These are phyloP conservation scores for Serripes groenlandicus DNA, from an alignment of 2,888 invertebrate genomes.

Conservation along the genomic window DNA sequence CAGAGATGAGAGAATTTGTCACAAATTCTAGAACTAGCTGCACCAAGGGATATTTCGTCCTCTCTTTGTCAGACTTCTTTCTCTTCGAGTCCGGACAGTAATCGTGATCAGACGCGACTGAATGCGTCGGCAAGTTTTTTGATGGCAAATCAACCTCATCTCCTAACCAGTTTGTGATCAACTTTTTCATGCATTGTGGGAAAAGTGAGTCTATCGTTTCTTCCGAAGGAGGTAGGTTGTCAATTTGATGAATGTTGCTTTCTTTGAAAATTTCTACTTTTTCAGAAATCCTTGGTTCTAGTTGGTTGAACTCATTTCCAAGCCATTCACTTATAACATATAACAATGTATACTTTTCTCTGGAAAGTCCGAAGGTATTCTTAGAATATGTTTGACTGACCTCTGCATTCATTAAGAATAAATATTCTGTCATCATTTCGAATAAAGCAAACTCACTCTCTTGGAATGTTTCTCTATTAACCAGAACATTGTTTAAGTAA, in stretches of 20 bases:
- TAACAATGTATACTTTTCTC: conserved; percentile 60
- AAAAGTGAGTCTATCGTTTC: conserved; percentile 73
- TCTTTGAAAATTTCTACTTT: conserved; percentile 75
- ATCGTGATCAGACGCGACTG: conserved; percentile 48
- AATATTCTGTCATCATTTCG: conserved; percentile 57
- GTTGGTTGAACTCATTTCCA: conserved; percentile 72
- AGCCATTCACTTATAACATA: conserved; percentile 76
- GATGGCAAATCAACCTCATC: neutral
- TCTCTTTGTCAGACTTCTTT: neutral
- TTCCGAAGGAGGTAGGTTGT: conserved; percentile 75
- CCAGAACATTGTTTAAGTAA: conserved; percentile 43
- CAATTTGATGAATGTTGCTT: conserved; percentile 73
- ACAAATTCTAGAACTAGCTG: conserved; percentile 82
- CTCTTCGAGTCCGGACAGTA: conserved; percentile 34
- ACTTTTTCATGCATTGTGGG: conserved; percentile 75
- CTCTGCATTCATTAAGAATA: conserved; percentile 27
- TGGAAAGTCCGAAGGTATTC: conserved; percentile 56
- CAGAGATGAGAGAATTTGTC: conserved; percentile 79
- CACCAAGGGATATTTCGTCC: conserved; percentile 60
- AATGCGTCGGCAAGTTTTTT: neutral
- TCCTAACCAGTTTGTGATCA: conserved; percentile 74
- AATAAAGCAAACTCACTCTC: conserved; percentile 50
- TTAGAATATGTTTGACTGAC: conserved; percentile 14
- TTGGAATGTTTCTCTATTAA: neutral
- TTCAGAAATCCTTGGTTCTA: conserved; percentile 65